Percentiles rank a stretch among this genome's conserved stretches.
These are phyloP conservation scores for Drosophila vallismaia DNA, from an alignment of 2,888 invertebrate genomes.

Conservation along the genomic window DNA sequence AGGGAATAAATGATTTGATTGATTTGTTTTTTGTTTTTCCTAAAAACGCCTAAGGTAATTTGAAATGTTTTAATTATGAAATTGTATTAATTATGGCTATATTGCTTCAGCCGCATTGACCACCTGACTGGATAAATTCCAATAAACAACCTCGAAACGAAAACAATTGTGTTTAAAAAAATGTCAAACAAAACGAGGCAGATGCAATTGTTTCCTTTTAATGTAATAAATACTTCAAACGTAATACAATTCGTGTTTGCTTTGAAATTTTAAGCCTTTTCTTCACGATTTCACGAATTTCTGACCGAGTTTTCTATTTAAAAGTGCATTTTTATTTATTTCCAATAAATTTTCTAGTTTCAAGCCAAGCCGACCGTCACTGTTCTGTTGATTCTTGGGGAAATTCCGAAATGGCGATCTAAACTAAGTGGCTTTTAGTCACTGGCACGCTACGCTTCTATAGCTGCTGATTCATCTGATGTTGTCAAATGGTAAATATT, in stretches of 20 bases:
- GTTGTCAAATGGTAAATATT: slow-evolving; percentile 34
- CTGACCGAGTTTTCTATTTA: neutral
- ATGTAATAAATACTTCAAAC: slow-evolving; percentile 1
- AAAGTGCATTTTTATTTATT: neutral
- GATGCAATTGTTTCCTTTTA: slow-evolving; percentile 2
- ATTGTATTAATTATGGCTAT: neutral
- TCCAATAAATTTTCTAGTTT: neutral
- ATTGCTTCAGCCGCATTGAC: neutral
- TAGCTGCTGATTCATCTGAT: slow-evolving; percentile 26
- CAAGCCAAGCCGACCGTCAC: slow-evolving; percentile 2
- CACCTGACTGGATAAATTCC: slow-evolving; percentile 7
- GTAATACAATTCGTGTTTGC: slow-evolving; percentile 4
- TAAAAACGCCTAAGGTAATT: neutral
- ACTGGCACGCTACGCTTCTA: slow-evolving; percentile 1
- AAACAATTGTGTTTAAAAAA: neutral
- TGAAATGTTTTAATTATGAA: neutral
- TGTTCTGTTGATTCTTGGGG: slow-evolving; percentile 1
- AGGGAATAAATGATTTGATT: neutral
- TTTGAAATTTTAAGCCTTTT: slow-evolving; percentile 20
- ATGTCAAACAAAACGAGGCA: slow-evolving; percentile 5
- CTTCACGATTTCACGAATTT: slow-evolving; percentile 22
- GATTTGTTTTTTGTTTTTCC: neutral
- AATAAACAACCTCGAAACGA: slow-evolving; percentile 5
- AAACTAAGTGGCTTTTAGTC: slow-evolving; percentile 17
- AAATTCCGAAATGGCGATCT: neutral